These are phyloP conservation scores for Lepidochitona cinerea DNA, from an alignment of 2,888 invertebrate species.

Conservation along the genomic window DNA sequence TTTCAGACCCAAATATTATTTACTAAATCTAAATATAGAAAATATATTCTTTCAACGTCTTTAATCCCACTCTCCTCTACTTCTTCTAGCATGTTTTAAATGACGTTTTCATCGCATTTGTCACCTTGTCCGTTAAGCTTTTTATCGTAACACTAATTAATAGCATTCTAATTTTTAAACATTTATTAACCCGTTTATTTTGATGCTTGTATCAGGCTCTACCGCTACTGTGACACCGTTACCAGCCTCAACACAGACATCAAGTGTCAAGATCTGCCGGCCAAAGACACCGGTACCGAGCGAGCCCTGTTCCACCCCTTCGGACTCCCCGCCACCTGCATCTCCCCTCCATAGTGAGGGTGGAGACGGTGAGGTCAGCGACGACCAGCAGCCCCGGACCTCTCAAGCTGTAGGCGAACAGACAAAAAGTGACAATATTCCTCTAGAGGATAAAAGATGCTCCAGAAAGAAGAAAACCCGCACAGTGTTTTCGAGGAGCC, in stretches of 20 bases:
- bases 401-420: background rate
- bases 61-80: no score
- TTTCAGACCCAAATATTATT: no score
- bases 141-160: no score
- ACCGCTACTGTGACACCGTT: background rate
- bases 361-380: background rate
- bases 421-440: background rate
- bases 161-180: background rate
- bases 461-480: conserved; percentile 70
- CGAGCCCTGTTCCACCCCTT: background rate
- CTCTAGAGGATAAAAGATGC: background rate
- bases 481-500: conserved; percentile 71
- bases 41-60: no score
- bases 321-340: background rate
- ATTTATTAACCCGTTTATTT: no score
- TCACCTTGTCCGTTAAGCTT: no score
- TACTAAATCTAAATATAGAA: no score
- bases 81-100: no score
- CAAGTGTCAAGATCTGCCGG: background rate
- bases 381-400: background rate
- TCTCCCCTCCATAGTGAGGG: background rate
- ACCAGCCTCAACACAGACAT: background rate
- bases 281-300: background rate
- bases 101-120: no score
- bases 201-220: no score